phyloP scores from a whole-genome alignment of 2,888 invertebrate genomes.

The Lissonota sp. region DNA sequence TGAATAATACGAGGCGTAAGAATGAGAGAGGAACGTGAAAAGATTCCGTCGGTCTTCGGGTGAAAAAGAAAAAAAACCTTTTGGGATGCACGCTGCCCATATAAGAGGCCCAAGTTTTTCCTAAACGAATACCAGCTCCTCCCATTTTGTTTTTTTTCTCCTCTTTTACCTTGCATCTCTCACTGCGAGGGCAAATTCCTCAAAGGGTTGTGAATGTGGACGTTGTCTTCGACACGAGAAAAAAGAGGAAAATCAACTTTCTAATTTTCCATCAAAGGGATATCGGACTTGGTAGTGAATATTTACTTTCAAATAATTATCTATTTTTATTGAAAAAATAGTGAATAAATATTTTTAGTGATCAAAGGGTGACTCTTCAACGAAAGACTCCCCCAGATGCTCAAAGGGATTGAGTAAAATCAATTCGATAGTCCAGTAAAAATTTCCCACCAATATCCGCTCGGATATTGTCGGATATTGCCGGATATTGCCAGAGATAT shows the following conservation, averaged over 20 bases:
- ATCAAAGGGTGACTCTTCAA: too few species aligned
- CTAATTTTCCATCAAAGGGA: background rate
- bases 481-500: too few species aligned
- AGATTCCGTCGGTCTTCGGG: conserved; percentile 34
- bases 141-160: conserved; percentile 25
- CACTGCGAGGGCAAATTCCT: conserved; percentile 39
- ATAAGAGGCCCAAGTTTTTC: conserved; percentile 48
- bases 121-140: conserved; percentile 62
- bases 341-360: too few species aligned
- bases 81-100: conserved; percentile 45
- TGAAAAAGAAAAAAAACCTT: conserved; percentile 60
- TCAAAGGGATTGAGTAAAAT: too few species aligned
- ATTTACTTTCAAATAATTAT: too few species aligned
- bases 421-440: too few species aligned
- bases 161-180: conserved; percentile 13
- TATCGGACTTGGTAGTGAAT: too few species aligned
- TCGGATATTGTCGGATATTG: too few species aligned
- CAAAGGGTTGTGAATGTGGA: conserved; percentile 55
- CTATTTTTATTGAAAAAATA: too few species aligned
- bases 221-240: too few species aligned
- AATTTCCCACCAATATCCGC: too few species aligned
- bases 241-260: background rate
- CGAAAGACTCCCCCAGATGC: too few species aligned
- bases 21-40: conserved; percentile 45
- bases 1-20: conserved; percentile 67